Conservation (phyloP, 2,797 vertebrate genomes). For the Myotis vivesi region DNA sequence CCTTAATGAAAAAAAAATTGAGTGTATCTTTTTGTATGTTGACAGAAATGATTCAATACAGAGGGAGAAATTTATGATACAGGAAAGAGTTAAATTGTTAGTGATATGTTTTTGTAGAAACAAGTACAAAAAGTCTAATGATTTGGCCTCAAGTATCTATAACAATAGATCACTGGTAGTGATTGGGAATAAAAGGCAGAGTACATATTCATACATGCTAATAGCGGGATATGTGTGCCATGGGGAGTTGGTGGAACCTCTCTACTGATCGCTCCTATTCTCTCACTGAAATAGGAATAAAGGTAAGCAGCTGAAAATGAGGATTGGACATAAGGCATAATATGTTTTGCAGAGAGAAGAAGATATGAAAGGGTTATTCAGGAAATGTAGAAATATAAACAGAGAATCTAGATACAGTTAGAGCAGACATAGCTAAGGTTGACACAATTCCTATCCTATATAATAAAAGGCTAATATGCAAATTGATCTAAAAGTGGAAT, state of each 20-base stretch:
- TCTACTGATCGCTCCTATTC: not conserved
- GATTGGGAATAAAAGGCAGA: not conserved
- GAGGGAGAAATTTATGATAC: not conserved
- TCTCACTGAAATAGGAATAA: constrained; percentile 2
- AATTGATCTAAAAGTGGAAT: no score
- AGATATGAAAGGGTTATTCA: not conserved
- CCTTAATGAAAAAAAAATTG: not conserved
- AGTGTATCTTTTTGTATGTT: not conserved
- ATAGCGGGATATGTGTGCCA: not conserved
- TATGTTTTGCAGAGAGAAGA: not conserved
- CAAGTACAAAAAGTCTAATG: not conserved
- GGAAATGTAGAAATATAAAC: not conserved
- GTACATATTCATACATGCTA: not conserved
- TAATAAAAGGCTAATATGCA: not conserved
- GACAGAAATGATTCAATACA: not conserved
- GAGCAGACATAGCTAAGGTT: not conserved
- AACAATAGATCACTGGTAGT: not conserved
- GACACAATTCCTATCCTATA: not conserved
- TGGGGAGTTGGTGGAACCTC: not conserved
- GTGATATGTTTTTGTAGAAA: not conserved
- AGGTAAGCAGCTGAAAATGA: not conserved
- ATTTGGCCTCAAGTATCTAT: not conserved
- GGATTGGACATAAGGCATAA: not conserved
- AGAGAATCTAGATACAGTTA: not conserved
- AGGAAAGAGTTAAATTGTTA: not conserved